A percentile compares a stretch with the other conserved stretches of the same genome.
phyloP scores from a whole-genome alignment of 2,797 vertebrate species.

The Pterois miles region DNA sequence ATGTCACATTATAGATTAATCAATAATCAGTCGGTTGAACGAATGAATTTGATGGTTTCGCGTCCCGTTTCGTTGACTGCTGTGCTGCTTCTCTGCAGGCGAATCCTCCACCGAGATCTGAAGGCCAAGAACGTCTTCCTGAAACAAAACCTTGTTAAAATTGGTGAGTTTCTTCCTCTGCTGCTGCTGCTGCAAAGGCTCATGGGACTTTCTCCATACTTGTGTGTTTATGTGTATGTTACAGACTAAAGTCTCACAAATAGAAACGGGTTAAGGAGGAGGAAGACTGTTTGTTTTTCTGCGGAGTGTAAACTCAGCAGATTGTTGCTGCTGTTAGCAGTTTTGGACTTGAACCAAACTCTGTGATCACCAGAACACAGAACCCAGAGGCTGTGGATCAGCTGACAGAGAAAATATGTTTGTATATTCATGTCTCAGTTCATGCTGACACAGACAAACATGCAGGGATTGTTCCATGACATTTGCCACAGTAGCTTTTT shows the following conservation, averaged over 20 bases:
- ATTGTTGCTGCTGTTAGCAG: background rate
- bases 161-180: constrained; percentile 81
- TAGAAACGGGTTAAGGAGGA: background rate
- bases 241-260: background rate
- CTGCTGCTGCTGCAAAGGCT: constrained; percentile 1
- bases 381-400: background rate
- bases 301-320: constrained; percentile 15
- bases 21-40: background rate
- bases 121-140: constrained; percentile 92
- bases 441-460: background rate
- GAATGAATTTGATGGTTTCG: background rate
- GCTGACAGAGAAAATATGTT: background rate
- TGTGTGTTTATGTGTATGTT: background rate
- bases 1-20: background rate
- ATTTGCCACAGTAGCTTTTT: background rate
- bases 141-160: constrained; percentile 90
- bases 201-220: constrained; percentile 14
- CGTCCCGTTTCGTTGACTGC: background rate
- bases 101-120: constrained; percentile 90
- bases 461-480: background rate
- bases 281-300: background rate
- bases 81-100: constrained; percentile 69
- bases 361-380: background rate
- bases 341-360: background rate
- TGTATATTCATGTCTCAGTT: background rate